phyloP scores from a whole-genome alignment of 2,888 invertebrate species.

The Cheiracanthium punctorium region DNA sequence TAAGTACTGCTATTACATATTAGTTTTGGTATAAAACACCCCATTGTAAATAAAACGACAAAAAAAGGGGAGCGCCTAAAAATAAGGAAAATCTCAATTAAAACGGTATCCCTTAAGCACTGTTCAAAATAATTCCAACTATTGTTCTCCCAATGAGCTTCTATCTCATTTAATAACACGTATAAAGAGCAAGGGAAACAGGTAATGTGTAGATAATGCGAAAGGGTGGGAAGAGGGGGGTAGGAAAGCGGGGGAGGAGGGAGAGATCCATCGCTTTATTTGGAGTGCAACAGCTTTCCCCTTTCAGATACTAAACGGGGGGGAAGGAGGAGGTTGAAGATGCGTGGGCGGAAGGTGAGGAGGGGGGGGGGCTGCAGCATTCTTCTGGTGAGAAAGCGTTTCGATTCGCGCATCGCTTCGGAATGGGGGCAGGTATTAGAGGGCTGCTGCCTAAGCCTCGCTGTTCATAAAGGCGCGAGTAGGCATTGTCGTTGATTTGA shows the following conservation, averaged over 20 bases:
- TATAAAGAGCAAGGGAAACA: conserved; percentile 1
- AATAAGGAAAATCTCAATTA: neutral
- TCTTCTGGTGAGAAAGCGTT: conserved; percentile 53
- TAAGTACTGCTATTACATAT: too few species aligned
- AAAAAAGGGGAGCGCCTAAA: too few species aligned
- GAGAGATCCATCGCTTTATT: neutral
- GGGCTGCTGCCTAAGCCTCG: neutral
- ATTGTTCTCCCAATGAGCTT: neutral
- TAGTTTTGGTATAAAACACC: too few species aligned
- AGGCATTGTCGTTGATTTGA: conserved; percentile 70
- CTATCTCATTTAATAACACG: neutral
- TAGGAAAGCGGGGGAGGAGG: neutral
- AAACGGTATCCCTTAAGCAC: neutral
- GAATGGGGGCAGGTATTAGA: conserved; percentile 23
- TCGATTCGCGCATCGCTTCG: conserved; percentile 15
- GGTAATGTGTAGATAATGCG: neutral
- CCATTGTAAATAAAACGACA: too few species aligned
- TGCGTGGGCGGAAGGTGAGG: neutral
- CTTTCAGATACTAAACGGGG: neutral
- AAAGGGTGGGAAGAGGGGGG: neutral
- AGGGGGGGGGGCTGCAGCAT: conserved; percentile 11
- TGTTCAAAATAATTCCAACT: neutral
- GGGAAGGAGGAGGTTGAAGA: conserved; percentile 8
- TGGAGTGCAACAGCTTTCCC: neutral
- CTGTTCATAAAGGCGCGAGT: conserved; percentile 36